phyloP scores from a whole-genome alignment of 2,113 vertebrate genomes.

The Mesoclemmys tuberculata region DNA sequence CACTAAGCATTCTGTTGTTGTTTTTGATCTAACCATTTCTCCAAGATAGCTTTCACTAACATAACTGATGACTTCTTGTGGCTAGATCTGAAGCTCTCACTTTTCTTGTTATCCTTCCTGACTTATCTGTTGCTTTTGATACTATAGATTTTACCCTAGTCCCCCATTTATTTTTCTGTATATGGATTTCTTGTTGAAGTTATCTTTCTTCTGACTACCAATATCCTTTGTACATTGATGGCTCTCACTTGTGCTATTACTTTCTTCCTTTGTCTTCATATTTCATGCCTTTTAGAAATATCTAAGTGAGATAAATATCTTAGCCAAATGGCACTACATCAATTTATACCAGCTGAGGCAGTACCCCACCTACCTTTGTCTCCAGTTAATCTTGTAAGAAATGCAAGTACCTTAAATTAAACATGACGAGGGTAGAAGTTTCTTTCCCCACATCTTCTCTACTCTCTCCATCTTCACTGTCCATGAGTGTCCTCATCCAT shows the following conservation, averaged over 20 bases:
- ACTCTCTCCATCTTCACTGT: background rate
- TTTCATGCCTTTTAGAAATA: background rate
- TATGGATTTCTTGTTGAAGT: background rate
- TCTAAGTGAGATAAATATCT: too few species aligned
- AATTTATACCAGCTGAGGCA: too few species aligned
- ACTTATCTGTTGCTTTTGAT: background rate
- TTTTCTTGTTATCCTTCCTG: background rate
- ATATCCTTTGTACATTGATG: background rate
- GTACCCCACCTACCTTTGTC: too few species aligned
- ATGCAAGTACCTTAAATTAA: background rate
- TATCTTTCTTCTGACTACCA: background rate
- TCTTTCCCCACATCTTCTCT: background rate
- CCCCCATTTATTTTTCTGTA: background rate
- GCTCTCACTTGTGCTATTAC: background rate
- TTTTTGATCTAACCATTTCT: background rate
- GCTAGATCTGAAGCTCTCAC: background rate
- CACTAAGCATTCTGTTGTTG: conserved; percentile 5
- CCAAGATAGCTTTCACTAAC: background rate
- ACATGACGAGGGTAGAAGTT: background rate
- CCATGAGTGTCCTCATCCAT: background rate
- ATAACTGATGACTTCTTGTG: conserved; percentile 3
- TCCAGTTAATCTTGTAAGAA: too few species aligned
- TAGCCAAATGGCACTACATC: too few species aligned
- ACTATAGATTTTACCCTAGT: background rate
- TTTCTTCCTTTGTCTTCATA: background rate